A percentile compares a stretch with the other conserved stretches of the same genome.
These are phyloP conservation scores for Tyria jacobaeae DNA, from an alignment of 2,888 invertebrate species.

Conservation along the genomic window DNA sequence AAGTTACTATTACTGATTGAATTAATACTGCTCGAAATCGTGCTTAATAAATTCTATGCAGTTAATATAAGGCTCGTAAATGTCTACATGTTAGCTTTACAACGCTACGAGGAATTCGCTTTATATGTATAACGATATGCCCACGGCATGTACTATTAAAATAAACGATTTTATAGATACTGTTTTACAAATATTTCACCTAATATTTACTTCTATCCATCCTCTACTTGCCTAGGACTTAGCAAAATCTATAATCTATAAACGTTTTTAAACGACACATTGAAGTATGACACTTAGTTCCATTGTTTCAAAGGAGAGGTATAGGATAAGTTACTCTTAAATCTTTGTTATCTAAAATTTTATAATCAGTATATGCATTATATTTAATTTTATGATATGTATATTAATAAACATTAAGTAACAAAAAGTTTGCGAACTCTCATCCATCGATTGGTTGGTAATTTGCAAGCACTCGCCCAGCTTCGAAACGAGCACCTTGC, in stretches of 20 bases:
- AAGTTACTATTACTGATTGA: constrained; percentile 9
- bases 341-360: no score
- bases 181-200: neutral
- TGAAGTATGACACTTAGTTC: neutral
- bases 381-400: no score
- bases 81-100: constrained; percentile 19
- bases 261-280: neutral
- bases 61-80: constrained; percentile 22
- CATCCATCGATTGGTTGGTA: constrained; percentile 36
- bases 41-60: constrained; percentile 20
- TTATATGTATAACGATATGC: no score
- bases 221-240: neutral
- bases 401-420: neutral
- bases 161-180: constrained; percentile 9
- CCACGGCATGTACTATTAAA: constrained; percentile 8
- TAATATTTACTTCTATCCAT: neutral
- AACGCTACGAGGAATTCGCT: constrained; percentile 19
- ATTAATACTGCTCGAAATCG: constrained; percentile 18
- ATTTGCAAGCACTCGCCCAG: constrained; percentile 38
- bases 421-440: constrained; percentile 25
- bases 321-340: no score
- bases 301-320: no score
- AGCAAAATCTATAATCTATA: neutral
- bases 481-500: constrained; percentile 36
- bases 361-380: no score